Conservation (phyloP, 2,797 vertebrate species). For the Podarcis lilfordi region DNA sequence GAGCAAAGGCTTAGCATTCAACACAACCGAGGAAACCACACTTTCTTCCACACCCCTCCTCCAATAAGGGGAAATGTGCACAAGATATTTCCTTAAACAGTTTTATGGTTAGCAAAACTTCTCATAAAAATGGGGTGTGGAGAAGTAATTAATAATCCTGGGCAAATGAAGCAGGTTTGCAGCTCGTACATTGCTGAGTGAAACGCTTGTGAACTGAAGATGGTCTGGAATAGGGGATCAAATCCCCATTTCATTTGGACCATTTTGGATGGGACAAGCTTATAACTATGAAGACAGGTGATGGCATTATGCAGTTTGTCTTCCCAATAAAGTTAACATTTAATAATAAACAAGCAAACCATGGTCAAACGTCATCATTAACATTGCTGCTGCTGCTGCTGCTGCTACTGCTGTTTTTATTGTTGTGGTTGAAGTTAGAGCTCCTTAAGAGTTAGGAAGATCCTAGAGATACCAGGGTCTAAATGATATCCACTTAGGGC, state of each 20-base stretch:
- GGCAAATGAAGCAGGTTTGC: neutral
- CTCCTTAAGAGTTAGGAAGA: neutral
- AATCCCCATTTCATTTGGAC: neutral
- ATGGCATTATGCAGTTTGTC: neutral
- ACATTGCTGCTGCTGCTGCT: too few species aligned
- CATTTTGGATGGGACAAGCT: neutral
- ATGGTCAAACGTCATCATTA: too few species aligned
- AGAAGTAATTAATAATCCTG: neutral
- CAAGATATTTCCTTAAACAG: constrained; percentile 5
- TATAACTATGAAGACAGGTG: neutral
- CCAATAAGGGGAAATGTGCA: neutral
- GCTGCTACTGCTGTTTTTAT: neutral
- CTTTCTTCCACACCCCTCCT: neutral
- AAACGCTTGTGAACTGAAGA: neutral
- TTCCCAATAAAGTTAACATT: neutral
- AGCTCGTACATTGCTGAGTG: neutral
- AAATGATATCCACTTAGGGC: neutral
- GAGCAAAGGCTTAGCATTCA: neutral
- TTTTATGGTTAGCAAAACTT: neutral
- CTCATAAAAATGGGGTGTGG: neutral
- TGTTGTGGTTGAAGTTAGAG: neutral
- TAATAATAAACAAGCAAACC: too few species aligned
- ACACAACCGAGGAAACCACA: neutral
- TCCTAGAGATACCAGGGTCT: neutral
- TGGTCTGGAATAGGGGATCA: neutral